Base-by-base conservation (phyloP, 2,797 vertebrate species). In the Diplodus puntazzo region DNA sequence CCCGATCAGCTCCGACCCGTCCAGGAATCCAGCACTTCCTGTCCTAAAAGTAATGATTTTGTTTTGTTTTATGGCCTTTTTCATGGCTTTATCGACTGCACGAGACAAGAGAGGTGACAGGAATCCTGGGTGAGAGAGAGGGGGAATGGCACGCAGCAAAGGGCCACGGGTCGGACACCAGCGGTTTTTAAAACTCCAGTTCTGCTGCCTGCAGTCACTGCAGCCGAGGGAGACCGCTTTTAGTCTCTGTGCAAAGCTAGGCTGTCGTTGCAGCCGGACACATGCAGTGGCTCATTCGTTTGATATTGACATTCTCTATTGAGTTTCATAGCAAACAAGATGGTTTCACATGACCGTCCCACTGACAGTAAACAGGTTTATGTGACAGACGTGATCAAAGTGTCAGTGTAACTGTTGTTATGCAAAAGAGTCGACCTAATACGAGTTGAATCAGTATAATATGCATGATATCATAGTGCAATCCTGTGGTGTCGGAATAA, bases 301-400 rank as follows among this genome's bases (percentile, higher is more conserved):
- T 43, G 1, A 60, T 16, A 67, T 71, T 2, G 45, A 74, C 70
- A 54, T 4, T 61, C 42, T 27, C 21, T 25, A 25, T 25, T 1
- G 25, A 54, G 60, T 45, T 58, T 63, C 43, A 69, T 10, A 39
- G 46, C 52, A 23, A 58, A 64, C 42, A 14, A 7, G 5, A 58
- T 6, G 39, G 58, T 34, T 3, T 54, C 55, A 42, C 13, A 23
- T 39, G 63, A 30, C 57, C 20, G n/a, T n/a, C 20, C 20, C 59
- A 45, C 52, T 52, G 4, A 48, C 5, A 23, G n/a, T n/a, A 27
- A 69, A 42, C 60, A 42, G 63, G 53, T 65, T 63, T 27, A 10
- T 46, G 62, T 43, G 64, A 59, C 61, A 14, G 66, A 67, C 10
- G 0, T 23, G 39, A 69, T 53, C 67, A 18, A 34, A 18, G 65